A percentile compares a stretch with the other conserved stretches of the same genome.
These are phyloP conservation scores for Batillaria attramentaria DNA, from an alignment of 1,140 invertebrate species.

Conservation along the genomic window DNA sequence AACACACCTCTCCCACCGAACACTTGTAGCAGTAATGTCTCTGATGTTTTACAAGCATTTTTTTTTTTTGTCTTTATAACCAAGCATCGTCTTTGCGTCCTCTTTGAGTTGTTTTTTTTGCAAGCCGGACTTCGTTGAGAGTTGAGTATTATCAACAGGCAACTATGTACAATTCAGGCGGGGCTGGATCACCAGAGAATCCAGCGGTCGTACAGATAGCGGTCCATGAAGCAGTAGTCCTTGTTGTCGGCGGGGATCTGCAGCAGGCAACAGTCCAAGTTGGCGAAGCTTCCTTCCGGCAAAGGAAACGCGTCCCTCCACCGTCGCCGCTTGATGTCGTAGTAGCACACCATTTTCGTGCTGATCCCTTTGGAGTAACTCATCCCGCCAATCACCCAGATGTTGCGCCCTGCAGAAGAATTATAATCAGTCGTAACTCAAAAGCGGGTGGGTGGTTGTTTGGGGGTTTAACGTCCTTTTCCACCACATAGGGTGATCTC, in stretches of 20 bases:
- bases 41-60: neutral
- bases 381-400: constrained; percentile 54
- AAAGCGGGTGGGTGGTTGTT: too few relatives aligned
- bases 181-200: constrained; percentile 51
- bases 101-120: neutral
- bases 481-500: too few relatives aligned
- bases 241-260: constrained; percentile 49
- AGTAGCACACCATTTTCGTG: constrained; percentile 47
- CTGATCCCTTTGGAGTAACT: constrained; percentile 45
- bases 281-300: constrained; percentile 46
- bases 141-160: too few relatives aligned
- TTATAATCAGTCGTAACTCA: too few relatives aligned
- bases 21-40: neutral
- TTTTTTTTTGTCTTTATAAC: neutral
- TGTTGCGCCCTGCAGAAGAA: constrained; percentile 47
- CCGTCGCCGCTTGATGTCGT: constrained; percentile 48
- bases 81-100: neutral
- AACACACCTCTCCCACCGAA: neutral
- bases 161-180: neutral
- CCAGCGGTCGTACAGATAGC: constrained; percentile 55
- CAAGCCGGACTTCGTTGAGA: too few relatives aligned
- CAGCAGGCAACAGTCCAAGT: constrained; percentile 50
- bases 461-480: too few relatives aligned
- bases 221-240: constrained; percentile 51
- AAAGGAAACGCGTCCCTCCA: constrained; percentile 51